These are phyloP conservation scores for Hylyphantes graminicola DNA, from an alignment of 1,140 invertebrate species.

Conservation along the genomic window DNA sequence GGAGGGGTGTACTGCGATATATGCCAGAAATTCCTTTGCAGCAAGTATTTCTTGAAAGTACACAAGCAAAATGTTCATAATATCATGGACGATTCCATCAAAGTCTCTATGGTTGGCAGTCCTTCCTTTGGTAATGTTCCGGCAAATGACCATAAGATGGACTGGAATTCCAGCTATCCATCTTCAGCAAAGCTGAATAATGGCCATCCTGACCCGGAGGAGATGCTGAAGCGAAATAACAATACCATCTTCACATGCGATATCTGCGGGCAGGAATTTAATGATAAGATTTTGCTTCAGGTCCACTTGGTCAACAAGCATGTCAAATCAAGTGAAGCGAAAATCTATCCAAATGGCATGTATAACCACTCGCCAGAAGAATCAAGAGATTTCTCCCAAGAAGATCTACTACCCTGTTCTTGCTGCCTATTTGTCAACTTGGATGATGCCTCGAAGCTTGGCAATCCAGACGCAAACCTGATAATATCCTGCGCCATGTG, in stretches of 20 bases:
- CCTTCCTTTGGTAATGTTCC: constrained; percentile 25
- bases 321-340: constrained; percentile 63
- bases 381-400: constrained; percentile 15
- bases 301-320: constrained; percentile 73
- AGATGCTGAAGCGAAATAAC: constrained; percentile 63
- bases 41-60: constrained; percentile 95
- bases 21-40: constrained; percentile 96
- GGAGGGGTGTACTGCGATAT: constrained; percentile 95
- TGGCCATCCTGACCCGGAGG: constrained; percentile 72
- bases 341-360: background rate
- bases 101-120: constrained; percentile 10
- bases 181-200: constrained; percentile 86
- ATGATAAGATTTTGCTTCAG: constrained; percentile 70
- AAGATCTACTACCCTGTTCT: constrained; percentile 45
- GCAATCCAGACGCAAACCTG: constrained; percentile 14
- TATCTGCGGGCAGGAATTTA: constrained; percentile 70
- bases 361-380: constrained; percentile 22
- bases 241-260: constrained; percentile 65
- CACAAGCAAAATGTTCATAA: constrained; percentile 99
- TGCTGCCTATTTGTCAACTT: constrained; percentile 56
- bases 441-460: constrained; percentile 20
- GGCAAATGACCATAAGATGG: constrained; percentile 26
- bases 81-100: constrained; percentile 77
- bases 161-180: constrained; percentile 66
- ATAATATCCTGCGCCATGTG: constrained; percentile 43